Conservation (phyloP, 2,888 invertebrate genomes). For the Drosophila borealis region DNA sequence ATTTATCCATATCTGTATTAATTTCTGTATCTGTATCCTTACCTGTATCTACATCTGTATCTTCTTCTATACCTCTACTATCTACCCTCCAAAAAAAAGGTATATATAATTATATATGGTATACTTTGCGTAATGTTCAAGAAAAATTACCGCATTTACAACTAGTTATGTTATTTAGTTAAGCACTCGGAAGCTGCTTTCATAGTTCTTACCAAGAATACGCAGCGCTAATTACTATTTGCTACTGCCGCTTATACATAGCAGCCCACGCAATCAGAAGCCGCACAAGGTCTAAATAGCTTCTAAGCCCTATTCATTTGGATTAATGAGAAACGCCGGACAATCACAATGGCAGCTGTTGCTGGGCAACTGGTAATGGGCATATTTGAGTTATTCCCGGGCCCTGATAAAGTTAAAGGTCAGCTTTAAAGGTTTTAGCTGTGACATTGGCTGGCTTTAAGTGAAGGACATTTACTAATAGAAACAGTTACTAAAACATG, state of each 20-base stretch:
- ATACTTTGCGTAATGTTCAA: background rate
- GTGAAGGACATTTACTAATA: background rate
- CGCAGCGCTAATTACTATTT: conserved; percentile 9
- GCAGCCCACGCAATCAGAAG: conserved; percentile 1
- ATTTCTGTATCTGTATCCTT: background rate
- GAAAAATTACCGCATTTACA: background rate
- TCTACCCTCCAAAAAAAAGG: too few species aligned
- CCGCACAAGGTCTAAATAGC: conserved; percentile 3
- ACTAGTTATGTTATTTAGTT: background rate
- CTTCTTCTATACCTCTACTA: background rate
- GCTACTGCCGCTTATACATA: background rate
- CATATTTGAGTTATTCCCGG: too few species aligned
- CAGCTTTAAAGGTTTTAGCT: conserved; percentile 49
- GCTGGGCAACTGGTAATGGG: conserved; percentile 21
- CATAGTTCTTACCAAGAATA: background rate
- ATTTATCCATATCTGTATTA: background rate
- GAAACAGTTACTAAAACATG: background rate
- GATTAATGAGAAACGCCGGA: conserved; percentile 28
- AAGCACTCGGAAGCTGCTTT: background rate
- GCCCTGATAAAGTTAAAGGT: too few species aligned
- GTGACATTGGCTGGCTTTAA: conserved; percentile 33
- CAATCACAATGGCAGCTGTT: conserved; percentile 33
- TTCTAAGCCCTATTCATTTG: conserved; percentile 48
- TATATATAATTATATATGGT: background rate
- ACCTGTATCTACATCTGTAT: background rate